These are phyloP conservation scores for Acanthacorydalis orientalis DNA, from an alignment of 2,888 invertebrate genomes.

Conservation along the genomic window DNA sequence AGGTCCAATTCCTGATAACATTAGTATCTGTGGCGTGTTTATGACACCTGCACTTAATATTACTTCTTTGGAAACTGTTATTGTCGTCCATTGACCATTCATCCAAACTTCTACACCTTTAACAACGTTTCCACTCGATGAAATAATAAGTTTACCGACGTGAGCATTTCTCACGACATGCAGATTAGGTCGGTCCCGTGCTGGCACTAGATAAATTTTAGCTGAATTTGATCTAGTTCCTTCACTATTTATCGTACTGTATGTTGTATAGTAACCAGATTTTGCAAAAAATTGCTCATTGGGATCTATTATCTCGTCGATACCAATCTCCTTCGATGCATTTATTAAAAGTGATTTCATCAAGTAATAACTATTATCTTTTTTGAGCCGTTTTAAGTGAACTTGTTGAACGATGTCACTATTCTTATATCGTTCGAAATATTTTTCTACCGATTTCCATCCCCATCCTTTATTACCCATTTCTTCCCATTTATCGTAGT, in stretches of 20 bases:
- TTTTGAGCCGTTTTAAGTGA: too few relatives aligned
- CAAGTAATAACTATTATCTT: too few relatives aligned
- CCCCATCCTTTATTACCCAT: constrained; percentile 45
- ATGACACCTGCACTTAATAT: constrained; percentile 49
- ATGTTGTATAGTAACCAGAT: constrained; percentile 16
- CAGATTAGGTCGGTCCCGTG: constrained; percentile 35
- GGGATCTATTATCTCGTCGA: constrained; percentile 2
- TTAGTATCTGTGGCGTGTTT: constrained; percentile 47
- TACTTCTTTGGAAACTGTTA: constrained; percentile 37
- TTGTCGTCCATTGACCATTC: constrained; percentile 15
- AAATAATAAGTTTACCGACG: constrained; percentile 35
- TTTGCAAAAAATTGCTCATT: constrained; percentile 16
- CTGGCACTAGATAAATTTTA: constrained; percentile 25
- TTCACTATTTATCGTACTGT: constrained; percentile 19
- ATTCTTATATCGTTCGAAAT: constrained; percentile 22
- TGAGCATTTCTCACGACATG: constrained; percentile 37
- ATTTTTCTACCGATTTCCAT: constrained; percentile 27
- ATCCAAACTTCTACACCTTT: constrained; percentile 25
- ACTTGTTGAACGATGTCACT: too few relatives aligned
- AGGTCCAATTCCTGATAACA: constrained; percentile 50
- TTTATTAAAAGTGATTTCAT: constrained; percentile 11
- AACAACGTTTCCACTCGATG: constrained; percentile 25
- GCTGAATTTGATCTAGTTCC: constrained; percentile 24
- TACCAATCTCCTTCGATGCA: constrained; percentile 10
- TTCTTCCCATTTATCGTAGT: constrained; percentile 45